Conservation (phyloP, 2,797 vertebrate species). For the Adelosebastes latens region DNA sequence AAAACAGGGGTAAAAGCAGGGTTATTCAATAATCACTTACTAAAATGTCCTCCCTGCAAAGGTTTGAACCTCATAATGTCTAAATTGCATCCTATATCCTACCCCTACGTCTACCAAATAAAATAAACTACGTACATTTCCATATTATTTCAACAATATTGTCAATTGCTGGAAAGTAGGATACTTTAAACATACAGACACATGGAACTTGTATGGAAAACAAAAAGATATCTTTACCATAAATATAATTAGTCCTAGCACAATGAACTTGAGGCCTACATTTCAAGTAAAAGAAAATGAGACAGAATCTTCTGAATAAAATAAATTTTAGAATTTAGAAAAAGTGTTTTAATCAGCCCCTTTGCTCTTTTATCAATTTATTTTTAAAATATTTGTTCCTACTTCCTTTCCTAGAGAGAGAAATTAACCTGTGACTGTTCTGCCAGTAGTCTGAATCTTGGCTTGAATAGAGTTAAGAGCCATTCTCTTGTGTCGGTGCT, state of each 20-base stretch:
- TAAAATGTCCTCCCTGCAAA: background rate
- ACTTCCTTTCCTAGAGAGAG: background rate
- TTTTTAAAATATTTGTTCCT: too few relatives aligned
- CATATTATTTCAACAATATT: too few relatives aligned
- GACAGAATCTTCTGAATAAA: too few relatives aligned
- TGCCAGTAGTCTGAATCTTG: background rate
- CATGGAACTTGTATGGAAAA: background rate
- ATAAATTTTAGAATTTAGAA: too few relatives aligned
- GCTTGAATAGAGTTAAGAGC: background rate
- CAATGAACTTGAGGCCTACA: background rate
- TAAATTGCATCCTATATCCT: background rate
- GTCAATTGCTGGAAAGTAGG: too few relatives aligned
- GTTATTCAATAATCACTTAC: background rate
- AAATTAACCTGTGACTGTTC: background rate
- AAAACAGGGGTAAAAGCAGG: slow-evolving; percentile 1
- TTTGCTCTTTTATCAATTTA: too few relatives aligned
- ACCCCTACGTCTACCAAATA: too few relatives aligned
- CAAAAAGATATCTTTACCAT: background rate
- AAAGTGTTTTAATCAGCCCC: too few relatives aligned
- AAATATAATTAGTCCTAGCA: background rate
- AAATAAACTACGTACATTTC: too few relatives aligned
- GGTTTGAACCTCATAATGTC: background rate
- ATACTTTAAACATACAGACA: background rate
- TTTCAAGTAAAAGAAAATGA: too few relatives aligned
- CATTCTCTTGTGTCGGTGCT: background rate